These are phyloP conservation scores for Rosalia funebris DNA, from an alignment of 2,888 invertebrate species.

Conservation along the genomic window DNA sequence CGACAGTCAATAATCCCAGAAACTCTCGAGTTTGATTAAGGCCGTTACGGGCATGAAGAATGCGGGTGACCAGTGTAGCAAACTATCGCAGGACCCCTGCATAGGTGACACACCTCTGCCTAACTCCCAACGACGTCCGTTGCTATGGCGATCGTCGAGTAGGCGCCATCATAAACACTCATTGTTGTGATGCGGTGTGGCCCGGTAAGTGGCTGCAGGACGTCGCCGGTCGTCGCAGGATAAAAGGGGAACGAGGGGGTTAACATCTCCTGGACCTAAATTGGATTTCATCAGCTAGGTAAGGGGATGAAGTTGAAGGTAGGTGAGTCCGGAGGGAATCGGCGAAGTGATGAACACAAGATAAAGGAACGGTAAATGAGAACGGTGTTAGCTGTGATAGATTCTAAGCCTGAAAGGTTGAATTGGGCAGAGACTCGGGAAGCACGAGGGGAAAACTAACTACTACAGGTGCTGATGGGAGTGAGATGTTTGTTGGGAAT, in stretches of 20 bases:
- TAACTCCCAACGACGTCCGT: constrained; percentile 58
- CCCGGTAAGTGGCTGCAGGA: constrained; percentile 57
- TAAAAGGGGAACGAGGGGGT: constrained; percentile 45
- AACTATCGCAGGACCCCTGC: constrained; percentile 45
- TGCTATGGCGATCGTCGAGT: constrained; percentile 65
- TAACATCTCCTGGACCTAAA: constrained; percentile 57
- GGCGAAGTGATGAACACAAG: constrained; percentile 53
- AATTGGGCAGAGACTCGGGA: constrained; percentile 46
- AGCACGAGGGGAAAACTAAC: constrained; percentile 44
- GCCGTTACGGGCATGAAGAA: constrained; percentile 30
- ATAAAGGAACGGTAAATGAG: constrained; percentile 59
- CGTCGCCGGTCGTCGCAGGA: constrained; percentile 46
- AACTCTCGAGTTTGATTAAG: constrained; percentile 24
- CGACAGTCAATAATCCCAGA: constrained; percentile 27
- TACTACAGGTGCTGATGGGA: constrained; percentile 54
- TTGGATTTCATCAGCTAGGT: constrained; percentile 60
- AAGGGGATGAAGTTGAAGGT: constrained; percentile 39
- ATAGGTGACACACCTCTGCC: constrained; percentile 58
- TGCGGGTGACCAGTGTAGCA: constrained; percentile 37
- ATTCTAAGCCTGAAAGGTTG: constrained; percentile 48
- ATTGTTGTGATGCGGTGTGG: constrained; percentile 64
- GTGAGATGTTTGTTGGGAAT: constrained; percentile 55
- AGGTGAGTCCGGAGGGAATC: constrained; percentile 50
- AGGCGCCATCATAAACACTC: constrained; percentile 67
- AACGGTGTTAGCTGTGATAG: constrained; percentile 57